A percentile compares a stretch with the other conserved stretches of the same genome.
Evolutionary conservation across 2,113 vertebrate genomes (phyloP).

Genomic region (Pionites leucogaster): DNA sequence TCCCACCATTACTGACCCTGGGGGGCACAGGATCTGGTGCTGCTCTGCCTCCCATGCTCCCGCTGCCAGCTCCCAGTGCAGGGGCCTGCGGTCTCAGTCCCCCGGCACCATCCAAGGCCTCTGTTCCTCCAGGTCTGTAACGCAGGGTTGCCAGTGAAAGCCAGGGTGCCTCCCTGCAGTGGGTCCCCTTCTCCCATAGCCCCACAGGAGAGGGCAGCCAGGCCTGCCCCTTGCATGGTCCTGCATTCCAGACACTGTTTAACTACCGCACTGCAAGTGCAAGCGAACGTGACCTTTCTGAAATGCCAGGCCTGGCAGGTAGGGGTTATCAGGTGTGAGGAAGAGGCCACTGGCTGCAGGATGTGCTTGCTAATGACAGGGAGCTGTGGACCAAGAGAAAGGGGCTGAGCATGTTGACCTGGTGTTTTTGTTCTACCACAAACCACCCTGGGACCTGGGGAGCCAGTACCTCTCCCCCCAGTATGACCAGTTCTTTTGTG

Average conservation of each 20-base stretch:
- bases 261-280: not conserved
- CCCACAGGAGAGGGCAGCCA: accelerated
- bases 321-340: not conserved
- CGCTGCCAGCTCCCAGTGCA: not conserved
- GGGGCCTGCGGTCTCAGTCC: not conserved
- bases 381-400: not conserved
- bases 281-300: not conserved
- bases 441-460: not conserved
- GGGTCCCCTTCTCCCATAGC: not conserved
- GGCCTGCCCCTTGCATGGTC: not conserved
- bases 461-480: not conserved
- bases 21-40: not conserved
- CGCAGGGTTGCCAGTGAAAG: not conserved
- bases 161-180: not conserved
- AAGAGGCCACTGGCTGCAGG: not conserved
- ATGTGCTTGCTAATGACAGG: accelerated
- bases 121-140: not conserved
- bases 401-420: not conserved
- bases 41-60: not conserved
- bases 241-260: not conserved
- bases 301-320: not conserved
- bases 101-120: accelerated
- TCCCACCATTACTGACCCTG: not conserved
- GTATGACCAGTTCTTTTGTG: not conserved
- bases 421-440: not conserved